Conservation (phyloP, 2,888 invertebrate species). For the Alitta virens region DNA sequence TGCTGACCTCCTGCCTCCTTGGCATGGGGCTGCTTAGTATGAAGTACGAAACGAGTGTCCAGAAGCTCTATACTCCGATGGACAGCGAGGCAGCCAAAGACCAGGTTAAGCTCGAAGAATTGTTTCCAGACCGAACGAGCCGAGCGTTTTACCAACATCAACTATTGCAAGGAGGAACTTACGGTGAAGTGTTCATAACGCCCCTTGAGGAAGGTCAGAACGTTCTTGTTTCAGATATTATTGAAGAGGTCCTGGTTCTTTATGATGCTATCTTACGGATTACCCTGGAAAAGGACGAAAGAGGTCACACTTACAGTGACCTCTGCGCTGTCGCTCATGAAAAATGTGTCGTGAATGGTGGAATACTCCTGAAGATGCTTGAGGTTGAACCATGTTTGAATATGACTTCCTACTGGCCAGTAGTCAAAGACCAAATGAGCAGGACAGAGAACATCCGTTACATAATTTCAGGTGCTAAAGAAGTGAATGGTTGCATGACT, state of each 20-base stretch:
- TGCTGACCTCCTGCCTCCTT: slow-evolving; percentile 28
- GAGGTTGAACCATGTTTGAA: slow-evolving; percentile 14
- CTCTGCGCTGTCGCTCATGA: slow-evolving; percentile 31
- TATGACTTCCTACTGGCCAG: slow-evolving; percentile 2
- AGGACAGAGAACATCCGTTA: slow-evolving; percentile 2
- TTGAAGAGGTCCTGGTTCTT: slow-evolving; percentile 12
- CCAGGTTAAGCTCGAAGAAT: slow-evolving; percentile 12
- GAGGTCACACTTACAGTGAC: slow-evolving; percentile 20
- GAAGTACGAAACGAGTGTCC: slow-evolving; percentile 32
- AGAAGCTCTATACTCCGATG: slow-evolving; percentile 36
- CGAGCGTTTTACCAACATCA: slow-evolving; percentile 20
- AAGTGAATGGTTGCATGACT: slow-evolving; percentile 3
- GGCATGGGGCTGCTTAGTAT: slow-evolving; percentile 29
- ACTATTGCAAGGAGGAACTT: slow-evolving; percentile 4
- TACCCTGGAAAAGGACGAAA: slow-evolving; percentile 6
- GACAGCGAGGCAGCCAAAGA: slow-evolving; percentile 36
- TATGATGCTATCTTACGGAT: slow-evolving; percentile 8
- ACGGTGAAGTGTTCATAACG: slow-evolving; percentile 21
- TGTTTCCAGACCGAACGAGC: slow-evolving; percentile 21
- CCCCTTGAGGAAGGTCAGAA: neutral
- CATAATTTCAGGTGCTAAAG: neutral
- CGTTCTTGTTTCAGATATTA: neutral
- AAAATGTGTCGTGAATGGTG: slow-evolving; percentile 32
- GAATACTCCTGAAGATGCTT: slow-evolving; percentile 14
- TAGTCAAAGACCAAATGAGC: neutral